Percentiles rank a stretch among this genome's conserved stretches.
These are phyloP conservation scores for Griposia aprilina DNA, from an alignment of 2,888 invertebrate genomes.

Conservation along the genomic window DNA sequence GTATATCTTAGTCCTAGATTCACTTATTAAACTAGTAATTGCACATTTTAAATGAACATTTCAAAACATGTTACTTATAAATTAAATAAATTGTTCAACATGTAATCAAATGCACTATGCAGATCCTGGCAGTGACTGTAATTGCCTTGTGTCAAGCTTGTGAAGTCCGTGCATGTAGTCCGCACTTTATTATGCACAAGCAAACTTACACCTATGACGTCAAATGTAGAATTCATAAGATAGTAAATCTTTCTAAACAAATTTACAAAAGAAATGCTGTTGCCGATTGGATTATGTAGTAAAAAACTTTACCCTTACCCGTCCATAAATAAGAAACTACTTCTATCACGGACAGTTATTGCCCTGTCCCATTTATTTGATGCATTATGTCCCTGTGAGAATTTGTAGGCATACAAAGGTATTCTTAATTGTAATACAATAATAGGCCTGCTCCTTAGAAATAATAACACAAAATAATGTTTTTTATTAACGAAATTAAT, in stretches of 20 bases:
- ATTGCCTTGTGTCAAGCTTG: neutral
- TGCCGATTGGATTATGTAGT: conserved; percentile 4
- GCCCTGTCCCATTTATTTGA: conserved; percentile 7
- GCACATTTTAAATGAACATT: neutral
- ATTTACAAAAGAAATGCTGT: neutral
- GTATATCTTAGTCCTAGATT: neutral
- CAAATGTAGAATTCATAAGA: neutral
- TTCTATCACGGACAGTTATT: conserved; percentile 15
- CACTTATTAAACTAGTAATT: neutral
- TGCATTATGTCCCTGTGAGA: neutral
- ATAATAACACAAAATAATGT: neutral
- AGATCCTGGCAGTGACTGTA: neutral
- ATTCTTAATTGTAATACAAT: neutral
- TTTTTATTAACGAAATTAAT: too few relatives aligned
- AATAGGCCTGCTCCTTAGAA: neutral
- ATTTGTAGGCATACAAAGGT: neutral
- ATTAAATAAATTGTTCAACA: neutral
- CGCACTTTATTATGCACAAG: neutral
- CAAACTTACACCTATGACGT: neutral
- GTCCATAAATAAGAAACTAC: conserved; percentile 32
- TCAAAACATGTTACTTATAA: neutral
- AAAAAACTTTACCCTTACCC: conserved; percentile 10
- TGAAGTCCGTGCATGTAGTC: neutral
- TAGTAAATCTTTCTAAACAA: neutral
- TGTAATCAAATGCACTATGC: neutral